A percentile compares a stretch with the other conserved stretches of the same genome.
These are phyloP conservation scores for Stratiomys singularior DNA, from an alignment of 2,888 invertebrate genomes.

Conservation along the genomic window DNA sequence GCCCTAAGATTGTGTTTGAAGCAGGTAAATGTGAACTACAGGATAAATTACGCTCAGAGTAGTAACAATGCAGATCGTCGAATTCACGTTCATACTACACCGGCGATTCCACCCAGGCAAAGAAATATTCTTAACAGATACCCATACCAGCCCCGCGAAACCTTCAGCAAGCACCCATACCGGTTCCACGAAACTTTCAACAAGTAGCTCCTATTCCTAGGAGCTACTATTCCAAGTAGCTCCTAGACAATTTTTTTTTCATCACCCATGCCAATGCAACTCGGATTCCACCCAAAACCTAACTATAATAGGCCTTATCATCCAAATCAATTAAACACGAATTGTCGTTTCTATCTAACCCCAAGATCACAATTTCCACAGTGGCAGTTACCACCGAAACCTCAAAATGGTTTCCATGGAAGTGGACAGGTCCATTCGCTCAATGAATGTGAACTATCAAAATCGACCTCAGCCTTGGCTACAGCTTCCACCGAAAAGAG, in stretches of 20 bases:
- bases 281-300: neutral
- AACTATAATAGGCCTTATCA: neutral
- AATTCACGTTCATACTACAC: neutral
- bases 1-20: too few species aligned
- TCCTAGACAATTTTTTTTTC: slow-evolving; percentile 37
- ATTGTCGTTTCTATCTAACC: neutral
- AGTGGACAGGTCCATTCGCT: neutral
- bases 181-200: neutral
- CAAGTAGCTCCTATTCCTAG: neutral
- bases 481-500: neutral
- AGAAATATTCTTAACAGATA: too few species aligned
- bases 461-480: slow-evolving; percentile 3
- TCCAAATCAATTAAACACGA: neutral
- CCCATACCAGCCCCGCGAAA: too few species aligned
- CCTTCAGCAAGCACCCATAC: slow-evolving; percentile 13
- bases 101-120: slow-evolving; percentile 14
- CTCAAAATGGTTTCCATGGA: neutral
- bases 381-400: slow-evolving; percentile 4
- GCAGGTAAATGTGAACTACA: slow-evolving; percentile 40
- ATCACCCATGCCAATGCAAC: neutral
- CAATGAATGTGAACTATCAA: slow-evolving; percentile 11
- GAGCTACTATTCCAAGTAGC: too few species aligned
- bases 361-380: slow-evolving; percentile 9
- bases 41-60: too few species aligned
- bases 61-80: neutral